These are phyloP conservation scores for Holothuria scabra DNA, from an alignment of 53 echinoderm and acorn worm species.

Conservation along the genomic window DNA sequence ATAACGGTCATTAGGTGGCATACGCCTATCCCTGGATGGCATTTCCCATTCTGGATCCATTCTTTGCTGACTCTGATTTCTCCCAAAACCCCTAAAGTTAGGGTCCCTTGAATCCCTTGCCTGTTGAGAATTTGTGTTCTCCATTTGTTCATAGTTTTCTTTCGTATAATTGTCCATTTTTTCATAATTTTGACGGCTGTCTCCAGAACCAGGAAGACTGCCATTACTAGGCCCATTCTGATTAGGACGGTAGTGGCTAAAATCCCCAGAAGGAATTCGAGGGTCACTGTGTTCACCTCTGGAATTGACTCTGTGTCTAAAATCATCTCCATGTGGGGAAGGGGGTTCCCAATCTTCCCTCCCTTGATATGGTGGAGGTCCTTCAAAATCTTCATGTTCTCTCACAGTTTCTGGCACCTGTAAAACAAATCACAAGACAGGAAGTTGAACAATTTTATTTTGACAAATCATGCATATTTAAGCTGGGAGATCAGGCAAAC, in stretches of 20 bases:
- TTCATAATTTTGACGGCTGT: conserved; percentile 60
- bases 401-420: conserved; percentile 60
- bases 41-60: conserved; percentile 40
- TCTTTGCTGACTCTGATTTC: conserved; percentile 38
- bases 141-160: conserved; percentile 69
- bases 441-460: not conserved
- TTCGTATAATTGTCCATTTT: conserved; percentile 63
- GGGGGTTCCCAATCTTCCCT: conserved; percentile 42
- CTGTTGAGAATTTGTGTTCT: conserved; percentile 39
- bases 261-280: conserved; percentile 14
- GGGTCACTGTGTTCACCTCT: conserved; percentile 44
- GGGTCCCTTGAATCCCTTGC: conserved; percentile 42
- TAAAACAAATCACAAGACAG: not conserved
- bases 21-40: conserved; percentile 57
- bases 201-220: conserved; percentile 36
- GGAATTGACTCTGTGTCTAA: conserved; percentile 41
- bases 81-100: conserved; percentile 37
- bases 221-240: conserved; percentile 46
- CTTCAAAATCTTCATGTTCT: conserved; percentile 59
- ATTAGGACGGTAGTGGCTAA: conserved; percentile 15
- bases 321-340: conserved; percentile 25
- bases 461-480: no score
- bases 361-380: conserved; percentile 50
- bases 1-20: conserved; percentile 19
- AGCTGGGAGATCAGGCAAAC: no score